phyloP scores from a whole-genome alignment of 2,113 vertebrate genomes.

The Pomatorhinus ruficollis region DNA sequence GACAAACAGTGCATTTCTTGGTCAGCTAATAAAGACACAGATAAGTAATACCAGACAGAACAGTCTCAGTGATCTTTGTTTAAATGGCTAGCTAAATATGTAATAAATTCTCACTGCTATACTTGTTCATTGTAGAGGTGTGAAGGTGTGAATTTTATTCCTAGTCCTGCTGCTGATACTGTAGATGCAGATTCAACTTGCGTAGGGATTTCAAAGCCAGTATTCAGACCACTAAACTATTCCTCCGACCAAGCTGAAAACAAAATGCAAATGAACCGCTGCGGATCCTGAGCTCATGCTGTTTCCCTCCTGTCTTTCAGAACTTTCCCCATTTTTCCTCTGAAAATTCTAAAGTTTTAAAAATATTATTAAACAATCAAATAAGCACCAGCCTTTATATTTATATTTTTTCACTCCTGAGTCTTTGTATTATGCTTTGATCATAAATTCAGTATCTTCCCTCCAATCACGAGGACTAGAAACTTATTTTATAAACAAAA shows the following conservation, averaged over 20 bases:
- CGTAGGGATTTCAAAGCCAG: neutral
- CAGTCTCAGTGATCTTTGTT: neutral
- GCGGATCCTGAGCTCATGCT: neutral
- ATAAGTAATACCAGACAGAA: neutral
- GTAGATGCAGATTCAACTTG: neutral
- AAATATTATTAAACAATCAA: conserved; percentile 25
- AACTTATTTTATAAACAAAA: conserved; percentile 49
- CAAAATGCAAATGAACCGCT: conserved; percentile 39
- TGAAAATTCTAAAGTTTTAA: conserved; percentile 8
- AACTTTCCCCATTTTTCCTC: neutral
- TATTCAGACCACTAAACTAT: conserved; percentile 8
- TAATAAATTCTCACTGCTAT: neutral
- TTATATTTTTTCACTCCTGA: conserved; percentile 37
- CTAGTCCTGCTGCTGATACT: neutral
- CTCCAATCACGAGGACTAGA: neutral
- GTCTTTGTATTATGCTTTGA: conserved; percentile 21
- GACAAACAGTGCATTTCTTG: neutral
- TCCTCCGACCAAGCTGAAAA: conserved; percentile 20
- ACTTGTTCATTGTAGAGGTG: neutral
- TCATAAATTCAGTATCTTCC: conserved; percentile 39
- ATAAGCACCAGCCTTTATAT: neutral
- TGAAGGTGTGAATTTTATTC: conserved; percentile 27
- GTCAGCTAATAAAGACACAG: neutral
- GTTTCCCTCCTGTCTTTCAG: neutral
- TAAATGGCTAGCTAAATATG: conserved; percentile 1